Base-by-base conservation (phyloP, 2,888 invertebrate genomes). In the Agrenia bidenticulata region DNA sequence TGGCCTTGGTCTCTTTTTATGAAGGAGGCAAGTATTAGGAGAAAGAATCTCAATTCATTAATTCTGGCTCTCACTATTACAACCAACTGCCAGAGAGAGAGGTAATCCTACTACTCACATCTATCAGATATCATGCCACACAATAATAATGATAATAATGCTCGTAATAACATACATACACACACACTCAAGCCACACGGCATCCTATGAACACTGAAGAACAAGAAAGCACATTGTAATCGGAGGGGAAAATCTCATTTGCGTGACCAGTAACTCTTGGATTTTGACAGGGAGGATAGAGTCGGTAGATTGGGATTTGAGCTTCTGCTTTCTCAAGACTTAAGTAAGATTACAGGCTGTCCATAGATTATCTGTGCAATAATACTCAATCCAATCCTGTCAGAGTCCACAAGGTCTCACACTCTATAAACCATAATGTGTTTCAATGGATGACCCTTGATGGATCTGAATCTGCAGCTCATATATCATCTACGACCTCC, bases 1-100 rank as follows among this genome's bases (percentile, higher is more conserved):
- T 62, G 62, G 55, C 62, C 62, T 62, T 62, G 62, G 62, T 55
- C 55, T 55, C 49, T 41, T 62, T 55, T 62, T 26, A 41, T 5
- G 24, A 51, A 32, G 5, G 32, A 32, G 32, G 11, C 5, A 32
- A 32, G 11, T 4, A 32, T 15, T 32, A 32, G 32, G 11, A 32
- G 11, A 32, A 11, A 32, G 32, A 32, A 32, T 17, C 45, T 45
- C 45, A n/a, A 45, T 45, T n/a, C 45, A 45, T 45, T 45, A 41
- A 53, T 53, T 61, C 61, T 54, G 41, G 23, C 26, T 61, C 13
- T 39, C 39, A 15, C 49, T 15, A 17, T 49, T 49, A 49, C 17
- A 9, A 49, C 17, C 13, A 49, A 13, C 39, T 39, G 9, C 13
- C 9, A 39, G 39, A 39, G 9, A 39, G 39, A n/a, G n/a, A n/a